Percentiles rank a stretch among this genome's conserved stretches.
phyloP scores from a whole-genome alignment of 2,113 vertebrate genomes.

The Camelus bactrianus region DNA sequence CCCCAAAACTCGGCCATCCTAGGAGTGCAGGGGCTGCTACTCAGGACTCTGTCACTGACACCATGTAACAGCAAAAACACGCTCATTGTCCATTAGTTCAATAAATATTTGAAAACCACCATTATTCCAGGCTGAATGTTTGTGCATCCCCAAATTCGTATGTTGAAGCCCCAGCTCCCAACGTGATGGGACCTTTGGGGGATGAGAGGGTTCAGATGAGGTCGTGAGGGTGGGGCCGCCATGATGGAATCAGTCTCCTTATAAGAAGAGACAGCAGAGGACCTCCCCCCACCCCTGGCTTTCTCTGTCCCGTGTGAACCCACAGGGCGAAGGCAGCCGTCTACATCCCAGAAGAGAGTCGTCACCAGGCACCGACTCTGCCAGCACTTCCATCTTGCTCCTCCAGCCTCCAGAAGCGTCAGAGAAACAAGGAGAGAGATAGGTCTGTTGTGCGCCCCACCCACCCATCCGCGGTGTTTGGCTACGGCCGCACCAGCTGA shows the following conservation, averaged over 20 bases:
- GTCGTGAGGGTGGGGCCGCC: not conserved
- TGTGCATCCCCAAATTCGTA: not conserved
- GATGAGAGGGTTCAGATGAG: not conserved
- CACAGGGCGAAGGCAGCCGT: rapidly evolving
- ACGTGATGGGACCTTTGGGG: no score
- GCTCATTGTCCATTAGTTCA: not conserved
- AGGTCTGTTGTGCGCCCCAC: not conserved
- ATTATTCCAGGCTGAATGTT: rapidly evolving
- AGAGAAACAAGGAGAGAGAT: not conserved
- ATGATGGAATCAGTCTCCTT: not conserved
- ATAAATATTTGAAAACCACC: not conserved
- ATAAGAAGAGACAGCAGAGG: not conserved
- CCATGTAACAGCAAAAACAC: not conserved
- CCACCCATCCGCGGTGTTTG: rapidly evolving
- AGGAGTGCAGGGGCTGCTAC: rapidly evolving
- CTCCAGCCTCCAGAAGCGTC: not conserved
- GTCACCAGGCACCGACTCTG: not conserved
- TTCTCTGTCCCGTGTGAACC: not conserved
- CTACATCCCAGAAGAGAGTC: no score
- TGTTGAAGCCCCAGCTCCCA: not conserved
- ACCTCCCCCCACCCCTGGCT: no score
- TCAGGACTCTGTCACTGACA: no score
- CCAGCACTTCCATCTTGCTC: not conserved
- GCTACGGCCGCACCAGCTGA: rapidly evolving
- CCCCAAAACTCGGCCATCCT: not conserved